phyloP scores from a whole-genome alignment of 1,140 invertebrate species.

The Musca domestica region DNA sequence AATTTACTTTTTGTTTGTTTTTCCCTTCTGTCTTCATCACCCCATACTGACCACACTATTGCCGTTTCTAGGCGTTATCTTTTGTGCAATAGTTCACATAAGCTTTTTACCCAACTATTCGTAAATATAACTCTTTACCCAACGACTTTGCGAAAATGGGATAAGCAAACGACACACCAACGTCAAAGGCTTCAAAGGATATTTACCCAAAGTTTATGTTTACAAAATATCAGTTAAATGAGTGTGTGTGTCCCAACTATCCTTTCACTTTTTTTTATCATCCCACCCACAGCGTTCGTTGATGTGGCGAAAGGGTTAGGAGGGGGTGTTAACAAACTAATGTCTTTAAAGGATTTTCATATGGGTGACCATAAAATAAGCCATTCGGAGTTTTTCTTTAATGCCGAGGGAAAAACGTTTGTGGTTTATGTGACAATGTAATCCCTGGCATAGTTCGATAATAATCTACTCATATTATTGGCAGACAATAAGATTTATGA shows the following conservation, averaged over 20 bases:
- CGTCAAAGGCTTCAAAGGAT: conserved; percentile 1
- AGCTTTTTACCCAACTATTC: conserved; percentile 6
- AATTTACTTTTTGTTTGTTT: conserved; percentile 3
- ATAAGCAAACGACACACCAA: no score
- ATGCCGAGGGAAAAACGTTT: no score
- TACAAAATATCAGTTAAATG: neutral
- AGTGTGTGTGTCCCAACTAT: no score
- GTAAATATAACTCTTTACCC: neutral
- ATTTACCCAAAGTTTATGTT: conserved; percentile 17
- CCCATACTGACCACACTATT: no score
- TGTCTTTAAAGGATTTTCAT: conserved; percentile 17
- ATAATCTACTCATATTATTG: neutral
- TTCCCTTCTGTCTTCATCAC: neutral
- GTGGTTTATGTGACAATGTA: conserved; percentile 5
- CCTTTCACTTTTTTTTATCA: no score
- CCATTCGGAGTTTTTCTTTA: neutral
- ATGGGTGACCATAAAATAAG: neutral
- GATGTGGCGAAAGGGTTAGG: neutral
- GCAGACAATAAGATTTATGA: no score
- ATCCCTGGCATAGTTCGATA: neutral
- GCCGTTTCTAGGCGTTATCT: neutral
- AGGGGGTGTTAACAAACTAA: conserved; percentile 11
- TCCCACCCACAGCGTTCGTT: no score
- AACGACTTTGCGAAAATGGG: no score
- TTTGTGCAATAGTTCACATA: conserved; percentile 23